A percentile compares a stretch with the other conserved stretches of the same genome.
Evolutionary conservation across 2,797 vertebrate genomes (phyloP).

Genomic region (Falco columbarius): DNA sequence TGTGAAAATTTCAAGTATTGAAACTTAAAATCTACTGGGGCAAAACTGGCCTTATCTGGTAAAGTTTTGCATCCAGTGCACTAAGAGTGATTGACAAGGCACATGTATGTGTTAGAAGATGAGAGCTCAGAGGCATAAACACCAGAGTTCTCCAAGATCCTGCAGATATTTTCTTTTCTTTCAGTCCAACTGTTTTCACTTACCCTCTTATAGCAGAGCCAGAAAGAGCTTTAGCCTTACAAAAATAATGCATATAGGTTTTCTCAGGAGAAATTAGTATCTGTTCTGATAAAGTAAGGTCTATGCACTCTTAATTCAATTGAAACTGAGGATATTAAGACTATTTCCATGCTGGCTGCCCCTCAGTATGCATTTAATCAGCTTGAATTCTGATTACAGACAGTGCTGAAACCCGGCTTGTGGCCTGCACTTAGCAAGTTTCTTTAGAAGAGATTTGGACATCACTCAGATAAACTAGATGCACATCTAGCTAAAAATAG

Average conservation of each 20-base stretch:
- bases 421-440: background rate
- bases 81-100: background rate
- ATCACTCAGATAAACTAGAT: background rate
- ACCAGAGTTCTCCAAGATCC: background rate
- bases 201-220: background rate
- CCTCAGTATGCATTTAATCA: background rate
- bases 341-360: background rate
- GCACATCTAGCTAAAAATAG: background rate
- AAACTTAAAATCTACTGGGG: background rate
- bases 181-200: slow-evolving; percentile 25
- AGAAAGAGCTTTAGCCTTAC: background rate
- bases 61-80: background rate
- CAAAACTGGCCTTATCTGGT: background rate
- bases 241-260: background rate
- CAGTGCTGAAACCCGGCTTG: background rate
- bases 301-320: slow-evolving; percentile 1
- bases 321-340: slow-evolving; percentile 18
- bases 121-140: background rate
- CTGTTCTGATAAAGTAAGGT: background rate
- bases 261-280: slow-evolving; percentile 22
- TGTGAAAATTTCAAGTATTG: background rate
- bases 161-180: background rate
- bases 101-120: background rate
- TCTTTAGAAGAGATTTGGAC: background rate
- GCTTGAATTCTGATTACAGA: slow-evolving; percentile 16